Conservation (phyloP, 2,113 vertebrate genomes). For the Trinectes maculatus region DNA sequence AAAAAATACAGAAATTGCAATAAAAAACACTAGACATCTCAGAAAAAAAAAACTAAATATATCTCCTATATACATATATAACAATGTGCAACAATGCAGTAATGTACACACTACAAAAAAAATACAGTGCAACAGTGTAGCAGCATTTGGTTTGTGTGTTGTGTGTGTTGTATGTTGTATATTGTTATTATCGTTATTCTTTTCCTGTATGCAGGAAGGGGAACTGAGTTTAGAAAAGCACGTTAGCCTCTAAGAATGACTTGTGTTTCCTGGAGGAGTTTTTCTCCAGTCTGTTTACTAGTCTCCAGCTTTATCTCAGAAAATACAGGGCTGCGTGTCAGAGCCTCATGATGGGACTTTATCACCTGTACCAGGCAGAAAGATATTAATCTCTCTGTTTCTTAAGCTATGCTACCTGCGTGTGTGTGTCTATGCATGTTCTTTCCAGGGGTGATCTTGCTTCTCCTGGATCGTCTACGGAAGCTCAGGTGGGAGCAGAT, state of each 20-base stretch:
- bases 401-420: constrained; percentile 26
- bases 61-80: too few species aligned
- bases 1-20: too few species aligned
- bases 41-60: too few species aligned
- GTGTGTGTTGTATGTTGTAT: too few species aligned
- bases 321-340: constrained; percentile 30
- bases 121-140: too few species aligned
- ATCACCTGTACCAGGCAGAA: constrained; percentile 37
- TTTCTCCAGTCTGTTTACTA: constrained; percentile 1
- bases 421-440: constrained; percentile 1
- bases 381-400: constrained; percentile 33
- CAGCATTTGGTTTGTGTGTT: too few species aligned
- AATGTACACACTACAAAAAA: too few species aligned
- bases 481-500: constrained; percentile 99
- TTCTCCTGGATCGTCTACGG: constrained; percentile 93
- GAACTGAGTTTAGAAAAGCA: background rate
- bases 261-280: constrained; percentile 6
- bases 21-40: too few species aligned
- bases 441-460: constrained; percentile 91
- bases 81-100: too few species aligned
- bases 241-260: background rate
- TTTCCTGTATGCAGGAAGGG: background rate
- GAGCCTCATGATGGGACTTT: constrained; percentile 26
- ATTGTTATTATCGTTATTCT: too few species aligned
- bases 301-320: constrained; percentile 29